phyloP scores from a whole-genome alignment of 1,140 invertebrate genomes.

The Drosophila erecta region DNA sequence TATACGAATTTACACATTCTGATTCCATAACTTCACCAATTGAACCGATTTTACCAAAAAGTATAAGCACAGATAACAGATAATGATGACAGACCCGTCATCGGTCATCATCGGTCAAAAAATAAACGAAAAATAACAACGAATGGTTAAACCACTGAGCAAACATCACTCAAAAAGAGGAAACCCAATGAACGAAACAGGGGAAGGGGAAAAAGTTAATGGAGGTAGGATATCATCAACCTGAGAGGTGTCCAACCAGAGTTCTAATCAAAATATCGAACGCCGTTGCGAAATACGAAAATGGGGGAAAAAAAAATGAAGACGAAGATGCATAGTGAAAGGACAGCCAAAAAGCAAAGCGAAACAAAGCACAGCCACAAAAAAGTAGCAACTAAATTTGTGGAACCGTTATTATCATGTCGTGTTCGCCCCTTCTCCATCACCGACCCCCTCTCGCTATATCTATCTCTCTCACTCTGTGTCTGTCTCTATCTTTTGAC shows the following conservation, averaged over 20 bases:
- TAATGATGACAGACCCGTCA: background rate
- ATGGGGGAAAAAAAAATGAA: conserved; percentile 7
- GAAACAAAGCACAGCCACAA: conserved; percentile 2
- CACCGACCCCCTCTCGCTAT: too few relatives aligned
- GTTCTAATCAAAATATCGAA: conserved; percentile 33
- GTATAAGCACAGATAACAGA: background rate
- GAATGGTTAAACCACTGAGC: conserved; percentile 9
- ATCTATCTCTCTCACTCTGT: background rate
- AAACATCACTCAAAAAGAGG: conserved; percentile 7
- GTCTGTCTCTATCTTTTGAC: conserved; percentile 17
- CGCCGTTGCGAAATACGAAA: conserved; percentile 9
- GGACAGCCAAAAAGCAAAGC: conserved; percentile 15
- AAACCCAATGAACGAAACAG: background rate
- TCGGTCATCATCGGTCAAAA: background rate
- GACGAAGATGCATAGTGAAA: conserved; percentile 25
- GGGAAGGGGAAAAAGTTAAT: conserved; percentile 3
- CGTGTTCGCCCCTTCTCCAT: conserved; percentile 22
- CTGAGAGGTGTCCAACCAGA: conserved; percentile 15
- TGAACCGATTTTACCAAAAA: too few relatives aligned
- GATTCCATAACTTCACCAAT: too few relatives aligned
- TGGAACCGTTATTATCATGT: conserved; percentile 51
- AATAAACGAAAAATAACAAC: conserved; percentile 6
- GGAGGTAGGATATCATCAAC: background rate
- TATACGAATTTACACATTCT: too few relatives aligned
- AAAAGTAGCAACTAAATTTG: conserved; percentile 46